These are phyloP conservation scores for Mythimna pallens DNA, from an alignment of 2,888 invertebrate species.

Conservation along the genomic window DNA sequence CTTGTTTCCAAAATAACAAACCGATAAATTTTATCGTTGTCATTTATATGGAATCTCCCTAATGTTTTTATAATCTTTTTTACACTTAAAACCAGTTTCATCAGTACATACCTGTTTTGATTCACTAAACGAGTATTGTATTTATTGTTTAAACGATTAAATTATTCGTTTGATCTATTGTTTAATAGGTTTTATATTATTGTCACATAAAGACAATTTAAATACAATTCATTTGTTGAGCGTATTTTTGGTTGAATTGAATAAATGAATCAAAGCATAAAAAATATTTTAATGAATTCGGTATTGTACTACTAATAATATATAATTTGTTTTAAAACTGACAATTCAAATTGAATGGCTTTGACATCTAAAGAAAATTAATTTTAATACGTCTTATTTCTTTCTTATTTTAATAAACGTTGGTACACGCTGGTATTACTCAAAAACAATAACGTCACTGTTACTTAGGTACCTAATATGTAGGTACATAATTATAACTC, in stretches of 20 bases:
- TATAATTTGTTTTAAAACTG: neutral
- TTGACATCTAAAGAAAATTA: no score
- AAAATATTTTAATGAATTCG: neutral
- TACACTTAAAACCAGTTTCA: neutral
- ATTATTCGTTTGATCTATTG: neutral
- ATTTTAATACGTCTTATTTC: no score
- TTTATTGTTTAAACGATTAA: neutral
- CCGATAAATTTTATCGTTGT: no score
- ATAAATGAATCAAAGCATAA: neutral
- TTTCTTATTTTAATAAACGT: no score
- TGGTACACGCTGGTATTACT: no score
- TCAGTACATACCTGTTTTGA: neutral
- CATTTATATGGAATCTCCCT: no score
- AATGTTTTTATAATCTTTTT: no score
- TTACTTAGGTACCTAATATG: neutral
- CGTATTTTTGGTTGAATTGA: neutral
- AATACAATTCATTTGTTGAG: neutral
- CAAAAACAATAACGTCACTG: neutral
- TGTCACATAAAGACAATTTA: neutral
- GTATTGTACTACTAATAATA: no score
- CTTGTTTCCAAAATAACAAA: no score
- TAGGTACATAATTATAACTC: slow-evolving; percentile 45
- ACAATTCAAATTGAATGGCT: neutral
- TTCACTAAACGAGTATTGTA: neutral
- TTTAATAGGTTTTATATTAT: neutral